phyloP scores from a whole-genome alignment of 2,888 invertebrate species.

The Pantelozetes paolii region DNA sequence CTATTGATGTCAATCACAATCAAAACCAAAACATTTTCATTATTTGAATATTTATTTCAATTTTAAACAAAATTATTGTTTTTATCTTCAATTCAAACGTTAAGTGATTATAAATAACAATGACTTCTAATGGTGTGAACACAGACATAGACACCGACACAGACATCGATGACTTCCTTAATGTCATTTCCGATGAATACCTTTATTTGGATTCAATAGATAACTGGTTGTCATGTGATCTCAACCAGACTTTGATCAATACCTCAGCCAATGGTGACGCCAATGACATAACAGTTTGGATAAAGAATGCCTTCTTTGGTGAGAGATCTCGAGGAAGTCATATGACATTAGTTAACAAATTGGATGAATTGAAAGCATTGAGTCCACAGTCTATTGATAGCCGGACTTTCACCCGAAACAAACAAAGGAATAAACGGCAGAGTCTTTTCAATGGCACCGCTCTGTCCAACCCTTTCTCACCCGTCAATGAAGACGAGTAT shows the following conservation, averaged over 20 bases:
- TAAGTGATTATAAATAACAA: neutral
- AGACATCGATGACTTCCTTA: neutral
- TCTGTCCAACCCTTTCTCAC: neutral
- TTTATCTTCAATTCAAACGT: too few species aligned
- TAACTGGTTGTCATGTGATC: neutral
- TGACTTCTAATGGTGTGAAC: neutral
- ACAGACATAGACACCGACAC: too few species aligned
- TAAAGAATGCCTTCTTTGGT: neutral
- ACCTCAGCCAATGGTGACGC: neutral
- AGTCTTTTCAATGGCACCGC: neutral
- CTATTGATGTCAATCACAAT: constrained; percentile 24
- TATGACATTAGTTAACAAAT: constrained; percentile 20
- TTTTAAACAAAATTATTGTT: too few species aligned
- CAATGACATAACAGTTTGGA: neutral
- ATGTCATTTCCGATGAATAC: neutral
- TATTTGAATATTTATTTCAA: too few species aligned
- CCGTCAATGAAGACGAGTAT: constrained; percentile 16
- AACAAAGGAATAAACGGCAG: neutral
- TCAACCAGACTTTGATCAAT: neutral
- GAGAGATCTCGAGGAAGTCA: neutral
- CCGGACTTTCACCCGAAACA: constrained; percentile 3
- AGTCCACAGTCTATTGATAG: neutral
- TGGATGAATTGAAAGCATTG: neutral
- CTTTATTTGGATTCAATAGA: neutral
- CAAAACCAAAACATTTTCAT: too few species aligned